A percentile compares a stretch with the other conserved stretches of the same genome.
Conservation (phyloP, 2,797 vertebrate species). For the Rallus crepitans region DNA sequence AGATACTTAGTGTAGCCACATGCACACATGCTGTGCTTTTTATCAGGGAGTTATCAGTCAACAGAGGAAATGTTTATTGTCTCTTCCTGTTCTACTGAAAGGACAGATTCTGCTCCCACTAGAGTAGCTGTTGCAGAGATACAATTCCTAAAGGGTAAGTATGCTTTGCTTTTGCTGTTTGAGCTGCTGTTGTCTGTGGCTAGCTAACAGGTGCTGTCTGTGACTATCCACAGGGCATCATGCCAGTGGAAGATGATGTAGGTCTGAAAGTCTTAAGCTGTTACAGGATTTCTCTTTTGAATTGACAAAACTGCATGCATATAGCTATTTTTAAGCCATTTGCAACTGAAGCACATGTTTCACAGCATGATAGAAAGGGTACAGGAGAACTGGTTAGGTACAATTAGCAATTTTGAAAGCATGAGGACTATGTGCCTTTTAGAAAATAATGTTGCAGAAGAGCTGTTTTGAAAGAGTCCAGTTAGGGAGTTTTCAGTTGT, state of each 20-base stretch:
- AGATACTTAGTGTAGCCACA: not conserved
- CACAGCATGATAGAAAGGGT: not conserved
- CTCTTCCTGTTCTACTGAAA: not conserved
- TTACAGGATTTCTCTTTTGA: not conserved
- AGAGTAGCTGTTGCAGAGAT: not conserved
- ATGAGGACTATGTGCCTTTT: not conserved
- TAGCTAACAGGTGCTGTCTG: not conserved
- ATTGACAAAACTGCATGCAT: not conserved
- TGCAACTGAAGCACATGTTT: not conserved
- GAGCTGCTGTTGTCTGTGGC: not conserved
- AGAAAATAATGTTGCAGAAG: not conserved
- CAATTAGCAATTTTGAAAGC: not conserved
- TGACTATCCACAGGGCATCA: not conserved
- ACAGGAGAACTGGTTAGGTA: not conserved
- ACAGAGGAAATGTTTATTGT: not conserved
- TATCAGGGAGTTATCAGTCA: not conserved
- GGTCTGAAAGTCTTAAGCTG: not conserved
- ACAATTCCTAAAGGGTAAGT: not conserved
- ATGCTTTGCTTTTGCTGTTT: not conserved
- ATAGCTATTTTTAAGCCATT: not conserved
- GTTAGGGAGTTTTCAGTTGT: not conserved
- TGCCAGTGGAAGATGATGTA: not conserved
- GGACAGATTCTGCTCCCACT: not conserved
- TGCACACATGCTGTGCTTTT: not conserved
- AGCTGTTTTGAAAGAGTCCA: not conserved